Base-by-base conservation (phyloP, 1,140 invertebrate genomes). In the Homalodisca vitripennis region DNA sequence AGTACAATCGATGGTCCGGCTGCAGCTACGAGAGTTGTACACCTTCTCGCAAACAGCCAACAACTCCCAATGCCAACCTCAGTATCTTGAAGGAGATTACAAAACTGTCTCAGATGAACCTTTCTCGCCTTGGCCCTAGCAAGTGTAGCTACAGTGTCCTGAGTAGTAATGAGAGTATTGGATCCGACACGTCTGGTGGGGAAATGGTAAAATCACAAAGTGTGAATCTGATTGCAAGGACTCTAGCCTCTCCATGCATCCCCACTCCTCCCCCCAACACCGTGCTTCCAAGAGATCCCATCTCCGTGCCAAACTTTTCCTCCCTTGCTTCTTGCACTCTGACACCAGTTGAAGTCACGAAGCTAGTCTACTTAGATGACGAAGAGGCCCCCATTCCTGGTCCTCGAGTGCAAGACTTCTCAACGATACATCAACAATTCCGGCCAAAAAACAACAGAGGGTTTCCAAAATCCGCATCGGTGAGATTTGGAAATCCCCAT, bases 301-400 rank as follows among this genome's bases (percentile, higher is more conserved):
- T 89, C 51, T 92, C 89, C 1, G 89, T 92, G 71, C 89, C 90
- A 73, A 91, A 91, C 79, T 90, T 91, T 66, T 72, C 72, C 1
- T 69, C 74, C 74, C 85, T 86, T 17, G 70, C 72, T 17, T 65
- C 72, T n/a, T 74, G 73, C 32, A 67, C 73, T 10, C 78, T 90
- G 41, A 88, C 88, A 0, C 88, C 88, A 1, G 83, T 88, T 2
- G 88, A 90, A 77, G 87, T 87, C 0, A 82, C 88, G 0, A 83
- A 87, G 72, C 79, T 90, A 0, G 89, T 90, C 1, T 90, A 89
- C 74, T 80, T 91, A 14, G 88, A 89, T 75, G 85, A 87, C 17
- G 81, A 83, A 70, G 81, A 83, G 20, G 79, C 81, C 2, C 78
- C 76, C 2, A 47, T 66, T 32, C 31, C 69, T 17, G 17, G 62